phyloP scores from a whole-genome alignment of 2,113 vertebrate genomes.

The Zosterops japonicus region DNA sequence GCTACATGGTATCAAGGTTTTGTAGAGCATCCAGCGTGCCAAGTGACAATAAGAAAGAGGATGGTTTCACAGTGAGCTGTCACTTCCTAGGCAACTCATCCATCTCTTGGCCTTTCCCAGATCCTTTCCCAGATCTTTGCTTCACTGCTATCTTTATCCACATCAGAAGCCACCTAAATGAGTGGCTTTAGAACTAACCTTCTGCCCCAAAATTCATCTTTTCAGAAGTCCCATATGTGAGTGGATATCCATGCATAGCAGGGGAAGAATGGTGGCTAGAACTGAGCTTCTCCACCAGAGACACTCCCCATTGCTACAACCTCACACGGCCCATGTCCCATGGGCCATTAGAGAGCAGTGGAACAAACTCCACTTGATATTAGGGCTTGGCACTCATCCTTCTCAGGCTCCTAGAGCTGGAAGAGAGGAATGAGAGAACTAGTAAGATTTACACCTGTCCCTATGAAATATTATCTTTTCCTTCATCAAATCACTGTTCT shows the following conservation, averaged over 20 bases:
- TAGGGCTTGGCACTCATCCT: not conserved
- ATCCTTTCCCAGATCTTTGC: not conserved
- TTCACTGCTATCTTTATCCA: not conserved
- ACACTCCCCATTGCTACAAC: not conserved
- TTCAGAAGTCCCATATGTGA: not conserved
- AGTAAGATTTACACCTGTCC: not conserved
- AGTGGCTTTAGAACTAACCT: not conserved
- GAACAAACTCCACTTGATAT: not conserved
- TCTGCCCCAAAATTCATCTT: not conserved
- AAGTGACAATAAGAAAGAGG: not conserved
- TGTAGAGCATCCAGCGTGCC: not conserved
- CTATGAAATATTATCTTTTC: not conserved
- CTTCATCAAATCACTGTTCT: not conserved
- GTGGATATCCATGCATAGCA: rapidly evolving
- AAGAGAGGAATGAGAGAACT: not conserved
- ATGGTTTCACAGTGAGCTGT: not conserved
- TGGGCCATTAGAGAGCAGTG: not conserved
- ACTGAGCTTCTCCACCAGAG: not conserved
- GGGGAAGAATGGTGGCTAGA: not conserved
- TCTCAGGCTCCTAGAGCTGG: not conserved
- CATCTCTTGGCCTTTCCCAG: not conserved
- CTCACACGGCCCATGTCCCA: not conserved
- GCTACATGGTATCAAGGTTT: not conserved
- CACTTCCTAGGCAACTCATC: not conserved
- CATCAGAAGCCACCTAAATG: not conserved